These are phyloP conservation scores for Tetrax tetrax DNA, from an alignment of 2,113 vertebrate genomes.

Conservation along the genomic window DNA sequence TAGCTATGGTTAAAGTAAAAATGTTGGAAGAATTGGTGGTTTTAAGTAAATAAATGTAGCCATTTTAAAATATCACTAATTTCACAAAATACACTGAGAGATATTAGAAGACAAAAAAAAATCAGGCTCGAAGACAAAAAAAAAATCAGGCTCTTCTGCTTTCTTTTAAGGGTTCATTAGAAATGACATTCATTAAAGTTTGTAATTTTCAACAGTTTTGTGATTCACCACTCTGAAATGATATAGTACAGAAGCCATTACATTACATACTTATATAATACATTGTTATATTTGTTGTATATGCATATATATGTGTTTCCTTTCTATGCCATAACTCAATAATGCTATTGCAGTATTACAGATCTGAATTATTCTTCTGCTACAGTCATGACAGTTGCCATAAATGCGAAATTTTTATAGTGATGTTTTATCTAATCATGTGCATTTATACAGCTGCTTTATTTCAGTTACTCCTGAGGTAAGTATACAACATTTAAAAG, in stretches of 20 bases:
- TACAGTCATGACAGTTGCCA: background rate
- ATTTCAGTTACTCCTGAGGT: background rate
- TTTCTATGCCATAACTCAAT: background rate
- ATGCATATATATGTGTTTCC: background rate
- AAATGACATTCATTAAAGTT: background rate
- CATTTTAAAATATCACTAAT: background rate
- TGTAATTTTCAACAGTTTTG: background rate
- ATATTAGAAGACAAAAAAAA: background rate
- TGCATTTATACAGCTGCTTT: background rate
- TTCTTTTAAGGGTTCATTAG: background rate
- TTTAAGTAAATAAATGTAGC: background rate
- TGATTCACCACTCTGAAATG: background rate
- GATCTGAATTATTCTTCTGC: background rate
- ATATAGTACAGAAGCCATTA: background rate
- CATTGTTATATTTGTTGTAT: background rate
- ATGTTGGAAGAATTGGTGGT: fast-evolving
- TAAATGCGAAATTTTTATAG: background rate
- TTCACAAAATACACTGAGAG: background rate
- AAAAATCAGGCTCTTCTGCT: background rate
- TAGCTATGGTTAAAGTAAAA: background rate
- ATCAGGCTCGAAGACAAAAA: too few relatives aligned
- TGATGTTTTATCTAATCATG: background rate
- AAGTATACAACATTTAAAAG: background rate
- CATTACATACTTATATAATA: background rate
- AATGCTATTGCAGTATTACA: background rate